Percentiles rank a stretch among this genome's conserved stretches.
Conservation (phyloP, 2,888 invertebrate species). For the Lepeophtheirus nordmannii region DNA sequence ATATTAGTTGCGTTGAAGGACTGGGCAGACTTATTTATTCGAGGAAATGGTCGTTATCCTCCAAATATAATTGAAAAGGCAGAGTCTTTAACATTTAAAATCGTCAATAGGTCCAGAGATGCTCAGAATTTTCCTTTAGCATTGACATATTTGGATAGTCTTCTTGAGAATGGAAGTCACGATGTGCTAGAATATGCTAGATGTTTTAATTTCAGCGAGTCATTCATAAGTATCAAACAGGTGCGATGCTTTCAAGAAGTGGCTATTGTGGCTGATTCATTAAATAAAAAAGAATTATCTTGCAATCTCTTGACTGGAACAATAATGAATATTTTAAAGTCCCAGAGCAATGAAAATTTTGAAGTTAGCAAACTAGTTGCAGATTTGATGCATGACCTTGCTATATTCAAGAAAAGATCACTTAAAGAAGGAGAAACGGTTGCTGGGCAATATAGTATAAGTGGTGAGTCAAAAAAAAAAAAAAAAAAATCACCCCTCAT, state of each 20-base stretch:
- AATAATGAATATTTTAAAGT: background rate
- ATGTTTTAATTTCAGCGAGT: background rate
- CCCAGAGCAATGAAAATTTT: background rate
- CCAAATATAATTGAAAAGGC: background rate
- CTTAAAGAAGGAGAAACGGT: background rate
- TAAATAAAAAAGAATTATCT: background rate
- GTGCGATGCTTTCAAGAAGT: background rate
- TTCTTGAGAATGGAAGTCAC: background rate
- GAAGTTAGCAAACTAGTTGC: background rate
- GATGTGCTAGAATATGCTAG: background rate
- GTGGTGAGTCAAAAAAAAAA: slow-evolving; percentile 12
- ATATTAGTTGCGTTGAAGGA: background rate
- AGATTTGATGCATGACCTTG: background rate
- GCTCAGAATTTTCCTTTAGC: background rate
- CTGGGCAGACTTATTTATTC: background rate
- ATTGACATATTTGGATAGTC: background rate
- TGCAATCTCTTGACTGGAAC: slow-evolving; percentile 3
- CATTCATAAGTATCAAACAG: background rate
- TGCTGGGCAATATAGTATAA: slow-evolving; percentile 8
- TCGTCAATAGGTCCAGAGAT: background rate
- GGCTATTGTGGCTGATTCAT: background rate
- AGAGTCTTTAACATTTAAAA: background rate
- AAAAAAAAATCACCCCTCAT: too few relatives aligned
- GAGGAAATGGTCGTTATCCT: background rate
- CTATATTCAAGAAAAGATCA: background rate